Conservation (phyloP, 2,888 invertebrate genomes). For the Bombylius major region DNA sequence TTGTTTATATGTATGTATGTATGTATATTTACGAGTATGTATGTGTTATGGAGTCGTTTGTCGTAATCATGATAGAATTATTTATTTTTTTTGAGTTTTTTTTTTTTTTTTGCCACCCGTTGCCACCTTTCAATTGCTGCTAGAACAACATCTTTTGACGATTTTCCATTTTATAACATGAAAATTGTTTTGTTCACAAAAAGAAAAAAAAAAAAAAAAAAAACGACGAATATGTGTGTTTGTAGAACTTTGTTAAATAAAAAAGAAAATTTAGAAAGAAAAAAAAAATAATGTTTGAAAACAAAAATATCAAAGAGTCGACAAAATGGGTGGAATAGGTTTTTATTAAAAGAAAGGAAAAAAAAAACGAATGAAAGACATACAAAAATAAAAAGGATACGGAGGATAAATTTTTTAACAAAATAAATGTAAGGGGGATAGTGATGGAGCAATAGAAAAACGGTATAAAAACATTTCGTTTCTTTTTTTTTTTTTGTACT, state of each 20-base stretch:
- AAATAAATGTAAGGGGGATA: too few relatives aligned
- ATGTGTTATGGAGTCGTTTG: background rate
- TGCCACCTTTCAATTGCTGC: background rate
- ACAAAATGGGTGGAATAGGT: background rate
- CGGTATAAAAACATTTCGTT: too few relatives aligned
- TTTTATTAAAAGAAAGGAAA: background rate
- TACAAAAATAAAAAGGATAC: too few relatives aligned
- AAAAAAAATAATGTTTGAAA: background rate
- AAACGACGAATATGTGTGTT: background rate
- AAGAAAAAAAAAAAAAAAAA: too few relatives aligned
- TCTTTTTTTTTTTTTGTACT: too few relatives aligned
- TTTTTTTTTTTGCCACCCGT: background rate
- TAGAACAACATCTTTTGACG: conserved; percentile 6
- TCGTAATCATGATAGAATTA: too few relatives aligned
- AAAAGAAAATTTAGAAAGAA: too few relatives aligned
- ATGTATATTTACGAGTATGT: background rate
- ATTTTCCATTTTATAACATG: conserved; percentile 1
- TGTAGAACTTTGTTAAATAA: background rate
- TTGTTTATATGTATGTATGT: background rate
- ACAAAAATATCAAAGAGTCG: background rate
- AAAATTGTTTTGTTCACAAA: too few relatives aligned
- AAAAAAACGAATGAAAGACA: background rate
- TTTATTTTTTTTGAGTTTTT: too few relatives aligned
- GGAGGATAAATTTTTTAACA: too few relatives aligned
- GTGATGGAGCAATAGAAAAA: too few relatives aligned